Evolutionary conservation across 2,888 invertebrate species (phyloP), one percentile per base, ranked within the genome.

Genomic region (Nemapogon koenigi): DNA sequence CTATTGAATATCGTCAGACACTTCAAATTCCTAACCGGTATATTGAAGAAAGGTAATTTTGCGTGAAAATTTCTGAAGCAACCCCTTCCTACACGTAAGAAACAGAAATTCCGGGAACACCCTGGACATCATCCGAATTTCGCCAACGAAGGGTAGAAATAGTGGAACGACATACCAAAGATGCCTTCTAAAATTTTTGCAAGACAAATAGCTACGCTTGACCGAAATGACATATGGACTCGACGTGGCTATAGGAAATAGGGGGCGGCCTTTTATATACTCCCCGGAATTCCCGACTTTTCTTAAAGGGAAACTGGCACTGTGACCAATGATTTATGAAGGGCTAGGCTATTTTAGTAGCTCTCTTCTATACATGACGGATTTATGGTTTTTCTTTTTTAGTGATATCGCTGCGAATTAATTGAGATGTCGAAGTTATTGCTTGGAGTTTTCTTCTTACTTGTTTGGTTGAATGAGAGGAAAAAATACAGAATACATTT

Each of bases 161-260:
- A 55, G 57, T 57, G 18, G 26, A 53, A 52, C 53, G 57, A 51
- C 70, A 70, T 72, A 70, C 73, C 52, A 59, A 51, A 58, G 58
- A 66, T 62, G 65, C 57, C 57, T 60, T 49, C 59, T 59, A 57
- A 63, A 70, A 75, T 75, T 72, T 73, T 70, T 72, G 71, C 72
- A 68, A 73, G 75, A 75, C 71, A 67, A 68, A 73, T 72, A 43
- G 43, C 38, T 59, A 18, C 61, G 62, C 63, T 70, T 65, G 72
- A 67, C 68, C 67, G 55, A 65, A 53, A 70, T 72, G 73, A 75
- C 75, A 71, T 71, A 73, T 68, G 67, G 71, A 52, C 31, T 17
- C 13, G 46, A 49, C 56, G 58, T 47, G 51, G 52, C 27, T 18
- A 17, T 37, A 29, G 37, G 37, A 33, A 33, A 33, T 51, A 42